Conservation (phyloP, 2,797 vertebrate species). For the Pristis pectinata region DNA sequence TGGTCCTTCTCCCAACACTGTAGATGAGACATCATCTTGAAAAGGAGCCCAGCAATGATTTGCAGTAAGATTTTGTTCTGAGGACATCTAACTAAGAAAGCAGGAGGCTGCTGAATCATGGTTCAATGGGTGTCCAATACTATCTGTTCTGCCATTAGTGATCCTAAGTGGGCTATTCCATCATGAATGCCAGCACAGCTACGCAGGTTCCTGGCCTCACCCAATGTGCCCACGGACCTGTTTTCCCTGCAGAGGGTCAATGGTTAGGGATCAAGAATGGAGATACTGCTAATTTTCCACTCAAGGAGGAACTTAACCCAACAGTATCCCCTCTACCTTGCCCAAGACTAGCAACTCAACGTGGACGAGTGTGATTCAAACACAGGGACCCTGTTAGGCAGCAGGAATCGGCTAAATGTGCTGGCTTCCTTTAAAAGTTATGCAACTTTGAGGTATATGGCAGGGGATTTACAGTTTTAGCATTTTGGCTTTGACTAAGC, state of each 20-base stretch:
- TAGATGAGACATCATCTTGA: too few species aligned
- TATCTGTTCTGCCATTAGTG: neutral
- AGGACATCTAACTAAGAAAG: too few species aligned
- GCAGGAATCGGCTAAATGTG: neutral
- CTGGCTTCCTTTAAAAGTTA: neutral
- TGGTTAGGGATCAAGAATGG: neutral
- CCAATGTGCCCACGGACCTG: neutral
- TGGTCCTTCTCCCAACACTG: too few species aligned
- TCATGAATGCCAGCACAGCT: neutral
- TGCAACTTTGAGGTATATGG: neutral
- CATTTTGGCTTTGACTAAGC: slow-evolving; percentile 15
- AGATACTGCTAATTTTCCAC: neutral
- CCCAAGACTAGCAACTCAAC: neutral
- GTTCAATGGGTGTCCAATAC: neutral
- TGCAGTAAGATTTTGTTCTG: too few species aligned
- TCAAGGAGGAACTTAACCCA: neutral
- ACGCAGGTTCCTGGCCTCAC: neutral
- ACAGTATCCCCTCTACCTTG: neutral
- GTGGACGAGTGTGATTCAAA: neutral
- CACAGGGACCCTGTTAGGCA: neutral
- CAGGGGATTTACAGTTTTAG: neutral
- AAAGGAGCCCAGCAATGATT: too few species aligned
- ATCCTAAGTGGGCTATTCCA: neutral
- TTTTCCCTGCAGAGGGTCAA: neutral
- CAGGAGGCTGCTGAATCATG: too few species aligned